Evolutionary conservation across 2,113 vertebrate species (phyloP).

Genomic region (Ciconia stormi): DNA sequence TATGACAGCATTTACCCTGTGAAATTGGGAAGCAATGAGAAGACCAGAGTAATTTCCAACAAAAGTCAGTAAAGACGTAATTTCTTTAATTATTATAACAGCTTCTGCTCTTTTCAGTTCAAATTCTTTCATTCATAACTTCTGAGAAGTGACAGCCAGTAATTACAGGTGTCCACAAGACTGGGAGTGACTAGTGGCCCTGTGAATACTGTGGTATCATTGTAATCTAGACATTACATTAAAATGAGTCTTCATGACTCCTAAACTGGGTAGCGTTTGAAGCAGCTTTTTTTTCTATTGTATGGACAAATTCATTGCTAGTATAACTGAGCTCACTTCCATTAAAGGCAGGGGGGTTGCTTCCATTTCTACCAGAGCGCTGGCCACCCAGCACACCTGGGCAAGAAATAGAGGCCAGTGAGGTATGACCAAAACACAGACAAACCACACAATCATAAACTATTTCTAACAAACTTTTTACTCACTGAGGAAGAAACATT

Average conservation of each 20-base stretch:
- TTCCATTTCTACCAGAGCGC: neutral
- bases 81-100: neutral
- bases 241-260: neutral
- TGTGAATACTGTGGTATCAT: neutral
- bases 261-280: neutral
- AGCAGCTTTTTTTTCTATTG: neutral
- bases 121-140: neutral
- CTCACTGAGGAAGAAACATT: neutral
- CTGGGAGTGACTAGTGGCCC: neutral
- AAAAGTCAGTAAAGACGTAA: neutral
- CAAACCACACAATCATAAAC: neutral
- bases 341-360: neutral
- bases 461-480: neutral
- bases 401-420: fast-evolving
- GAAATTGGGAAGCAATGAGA: neutral
- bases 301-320: neutral
- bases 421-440: neutral
- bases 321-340: neutral
- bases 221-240: neutral
- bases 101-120: neutral
- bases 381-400: neutral
- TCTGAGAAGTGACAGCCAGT: neutral
- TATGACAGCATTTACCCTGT: neutral
- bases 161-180: neutral
- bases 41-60: neutral